Base-by-base conservation (phyloP, 92 coral and sea anemone species). In the Bergia sp. region DNA sequence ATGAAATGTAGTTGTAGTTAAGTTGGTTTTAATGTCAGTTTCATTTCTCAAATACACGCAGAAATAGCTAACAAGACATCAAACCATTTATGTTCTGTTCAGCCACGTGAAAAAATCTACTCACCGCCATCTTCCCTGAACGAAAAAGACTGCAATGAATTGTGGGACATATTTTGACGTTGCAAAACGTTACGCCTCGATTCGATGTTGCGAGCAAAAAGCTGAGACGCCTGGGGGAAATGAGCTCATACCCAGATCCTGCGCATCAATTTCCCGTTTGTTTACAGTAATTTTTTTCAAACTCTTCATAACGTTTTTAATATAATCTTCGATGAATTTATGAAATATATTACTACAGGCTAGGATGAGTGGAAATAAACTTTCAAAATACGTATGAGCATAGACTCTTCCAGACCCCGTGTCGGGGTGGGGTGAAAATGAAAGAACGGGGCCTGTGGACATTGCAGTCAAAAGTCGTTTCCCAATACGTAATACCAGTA, bases 41-140 rank as follows among this genome's bases (percentile, higher is more conserved):
- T 84, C 12, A 44, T 72, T 84, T 45, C 13, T 18, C 37, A 84
- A 67, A 36, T 71, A 13, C 61, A 36, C 4, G 38, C 20, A 69
- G n/a, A 44, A 36, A 71, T 44, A 71, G 42, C 78, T 40, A 43
- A 18, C 0, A 3, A 44, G 15, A 69, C 66, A 20, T 69, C 53
- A 45, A 69, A 44, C 44, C 21, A 49, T 44, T 79, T 37, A 84
- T 53, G 41, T 69, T 71, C 66, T 84, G 1, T 23, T 29, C 78
- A 69, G 89, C 93, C 90, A 86, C 90, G 93, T 86, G 90, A 91
- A 88, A 49, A 37, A 38, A 43, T 0, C 38, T 20, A 91, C 93
- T 91, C 93, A 91, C 93, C 93, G 92, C 92, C 92, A 89, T 89
- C n/a, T 88, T 89, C 89, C 73, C 67, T 61, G 53, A 49, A 47